Evolutionary conservation across 2,797 vertebrate species (phyloP), one percentile per base, ranked within the genome.

Genomic region (Adelosebastes latens): DNA sequence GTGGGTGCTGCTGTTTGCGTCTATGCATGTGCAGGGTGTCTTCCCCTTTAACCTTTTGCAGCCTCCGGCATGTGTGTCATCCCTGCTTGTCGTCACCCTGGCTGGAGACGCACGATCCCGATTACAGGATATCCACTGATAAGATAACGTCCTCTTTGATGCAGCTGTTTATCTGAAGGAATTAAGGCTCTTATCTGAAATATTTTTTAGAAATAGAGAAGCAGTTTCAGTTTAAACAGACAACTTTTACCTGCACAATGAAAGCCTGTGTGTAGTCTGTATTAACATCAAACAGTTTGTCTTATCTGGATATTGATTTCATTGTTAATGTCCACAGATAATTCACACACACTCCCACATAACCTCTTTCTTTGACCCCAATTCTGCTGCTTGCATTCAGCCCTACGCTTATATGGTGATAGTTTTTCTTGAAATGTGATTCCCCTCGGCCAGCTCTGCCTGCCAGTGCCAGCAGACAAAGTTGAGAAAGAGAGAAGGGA

Each of bases 1-100:
- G 85, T 80, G 83, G 81, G 71, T 66, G 77, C 64, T 32, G 68
- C 76, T 61, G 70, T 78, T 29, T 74, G 74, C 36, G 61, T 85
- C 72, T 79, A 49, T 74, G 77, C 64, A 29, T 62, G 79, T 49
- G 52, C 5, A 12, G n/a, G 25, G 36, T 14, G 55, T 68, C 68
- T 61, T 72, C 80, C 39, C 53, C 72, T 71, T 69, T 87, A 39
- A 87, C 79, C 85, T 80, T 60, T 75, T 2, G 61, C 59, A 62
- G 74, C 70, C 71, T 70, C 46, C 4, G 72, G 36, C 56, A 60
- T 78, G 70, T 20, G 65, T 71, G 70, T 83, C 81, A 69, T 78
- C 62, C 64, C 53, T 46, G 63, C 34, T 22, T 73, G 68, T 79
- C 72, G n/a, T 83, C 84, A 61, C 34, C 53, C 27, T 61, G 70